Base-by-base conservation (phyloP, 2,888 invertebrate genomes). In the Bellardia pandia region DNA sequence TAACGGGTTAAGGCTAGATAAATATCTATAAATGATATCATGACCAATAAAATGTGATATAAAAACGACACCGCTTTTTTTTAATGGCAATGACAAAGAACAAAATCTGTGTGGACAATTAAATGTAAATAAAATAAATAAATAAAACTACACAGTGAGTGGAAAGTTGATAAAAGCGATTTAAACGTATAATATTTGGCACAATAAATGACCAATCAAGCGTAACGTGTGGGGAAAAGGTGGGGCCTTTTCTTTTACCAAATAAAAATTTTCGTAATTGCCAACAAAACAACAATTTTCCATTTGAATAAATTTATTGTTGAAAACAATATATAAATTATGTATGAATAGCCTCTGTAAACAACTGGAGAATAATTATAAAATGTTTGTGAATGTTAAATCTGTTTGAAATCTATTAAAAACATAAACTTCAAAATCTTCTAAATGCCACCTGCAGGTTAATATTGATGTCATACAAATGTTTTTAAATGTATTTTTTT, bases 31-130 rank as follows among this genome's bases (percentile, higher is more conserved):
- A 77, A 79, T 80, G 79, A 72, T 77, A 69, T 74, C 77, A 81
- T 53, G 40, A 76, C 83, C 66, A 68, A 72, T 80, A 30, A 83
- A 83, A 58, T 30, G 51, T 37, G 64, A 23, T 40, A 68, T 58
- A 42, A 66, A 68, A 72, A 72, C 60, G 13, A 77, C 56, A 84
- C 53, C 7, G 40, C 14, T 48, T 62, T 51, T 62, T 53, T 42
- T 84, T 74, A 80, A 72, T 84, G 76, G 45, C 80, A 84, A 66
- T 86, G 71, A 60, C 76, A 86, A 64, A 75, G 78, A 79, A 69
- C 13, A 62, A 60, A 64, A 64, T 45, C 64, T 53, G 23, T 45
- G 45, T 30, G 69, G 69, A 53, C 23, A 51, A 53, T 76, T 40
- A 56, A 62, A 16, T 62, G n/a, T 40, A 53, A 48, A n/a, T 40